Evolutionary conservation across 2,888 invertebrate genomes (phyloP).

Genomic region (Spatulosminthurus flaviceps): DNA sequence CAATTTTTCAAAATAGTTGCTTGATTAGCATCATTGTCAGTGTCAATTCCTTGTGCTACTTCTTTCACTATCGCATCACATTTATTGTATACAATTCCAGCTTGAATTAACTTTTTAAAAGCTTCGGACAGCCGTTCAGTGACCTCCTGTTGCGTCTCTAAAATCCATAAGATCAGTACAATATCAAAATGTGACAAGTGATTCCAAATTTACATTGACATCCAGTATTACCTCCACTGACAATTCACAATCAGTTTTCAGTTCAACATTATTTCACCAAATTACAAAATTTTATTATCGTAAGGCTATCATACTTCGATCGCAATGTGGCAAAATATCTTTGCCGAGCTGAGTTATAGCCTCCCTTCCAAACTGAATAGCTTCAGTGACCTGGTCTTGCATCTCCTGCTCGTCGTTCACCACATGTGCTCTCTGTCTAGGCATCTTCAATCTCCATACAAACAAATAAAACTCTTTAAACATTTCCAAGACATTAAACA

Average conservation of each 20-base stretch:
- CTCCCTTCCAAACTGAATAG: conserved; percentile 16
- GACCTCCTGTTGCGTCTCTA: conserved; percentile 14
- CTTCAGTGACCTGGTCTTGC: conserved; percentile 7
- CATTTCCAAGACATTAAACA: too few species aligned
- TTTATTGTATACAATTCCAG: conserved; percentile 16
- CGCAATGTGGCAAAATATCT: conserved; percentile 41
- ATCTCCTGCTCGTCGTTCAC: not conserved
- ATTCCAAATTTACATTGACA: too few species aligned
- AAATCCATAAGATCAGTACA: too few species aligned
- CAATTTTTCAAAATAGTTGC: not conserved
- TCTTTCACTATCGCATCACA: not conserved
- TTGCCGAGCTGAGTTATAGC: not conserved
- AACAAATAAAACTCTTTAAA: too few species aligned
- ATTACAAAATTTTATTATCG: too few species aligned
- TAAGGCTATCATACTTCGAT: not conserved
- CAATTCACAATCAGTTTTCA: too few species aligned
- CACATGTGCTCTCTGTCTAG: not conserved
- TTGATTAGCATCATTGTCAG: not conserved
- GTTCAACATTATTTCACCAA: too few species aligned
- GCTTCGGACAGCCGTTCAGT: conserved; percentile 3
- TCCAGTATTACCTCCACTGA: too few species aligned
- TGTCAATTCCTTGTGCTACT: not conserved
- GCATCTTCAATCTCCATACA: not conserved
- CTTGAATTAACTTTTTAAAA: conserved; percentile 13
- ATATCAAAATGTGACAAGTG: too few species aligned